Evolutionary conservation across 1,140 invertebrate species (phyloP), one percentile per base, ranked within the genome.

Genomic region (Drosophila trapezifrons): DNA sequence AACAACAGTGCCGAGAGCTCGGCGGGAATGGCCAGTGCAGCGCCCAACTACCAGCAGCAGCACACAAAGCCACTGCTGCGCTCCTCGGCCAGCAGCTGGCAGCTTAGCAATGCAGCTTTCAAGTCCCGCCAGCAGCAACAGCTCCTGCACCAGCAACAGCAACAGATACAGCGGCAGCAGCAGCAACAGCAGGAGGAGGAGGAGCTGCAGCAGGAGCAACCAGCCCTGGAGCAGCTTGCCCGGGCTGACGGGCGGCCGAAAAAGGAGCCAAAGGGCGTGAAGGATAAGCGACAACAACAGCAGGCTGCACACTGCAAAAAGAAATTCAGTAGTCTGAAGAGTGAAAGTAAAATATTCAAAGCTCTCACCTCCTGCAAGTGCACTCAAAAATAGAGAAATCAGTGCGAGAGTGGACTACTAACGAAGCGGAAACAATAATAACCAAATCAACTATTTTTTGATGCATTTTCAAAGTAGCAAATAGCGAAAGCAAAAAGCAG

Each of bases 311-410:
- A 17, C 42, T 72, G 43, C n/a, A 72, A 76, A 45, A 80, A 80
- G 71, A 80, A 80, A 80, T 52, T 66, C n/a, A 58, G 56, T 27
- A 58, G 56, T 27, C 55, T 52, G 17, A 81, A 73, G 71, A 81
- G 78, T 77, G 73, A 77, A 51, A 73, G 32, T 56, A 81, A 73
- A 77, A 67, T 81, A 27, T 77, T 82, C 8, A 81, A 81, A 73
- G 78, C 78, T 38, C 64, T 81, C 20, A 63, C 66, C 25, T 63
- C 58, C 22, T 81, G 78, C 78, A 81, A 81, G 47, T 81, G 78
- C 73, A 60, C 35, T 12, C 52, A 63, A n/a, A 76, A 81, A 10
- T 47, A 46, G 17, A 12, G n/a, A 42, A 45, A 9, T 9, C 6
- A 60, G 45, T 63, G 42, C 32, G 4, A 52, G 4, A 52, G 46